Conservation (phyloP, 2,888 invertebrate genomes). For the Lagria hirta region DNA sequence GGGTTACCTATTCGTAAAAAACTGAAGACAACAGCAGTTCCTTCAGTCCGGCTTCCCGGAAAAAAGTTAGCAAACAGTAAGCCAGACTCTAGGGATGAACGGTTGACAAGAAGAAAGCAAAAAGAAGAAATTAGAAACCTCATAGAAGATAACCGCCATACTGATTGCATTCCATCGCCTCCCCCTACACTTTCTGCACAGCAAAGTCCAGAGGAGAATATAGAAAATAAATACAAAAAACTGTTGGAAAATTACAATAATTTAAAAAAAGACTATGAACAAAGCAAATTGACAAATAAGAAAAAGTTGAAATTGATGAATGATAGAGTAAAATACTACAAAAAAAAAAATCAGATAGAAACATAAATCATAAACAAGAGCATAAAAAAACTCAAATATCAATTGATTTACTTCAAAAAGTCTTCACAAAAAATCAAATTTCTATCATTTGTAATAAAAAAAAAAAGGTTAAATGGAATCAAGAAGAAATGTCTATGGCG, state of each 20-base stretch:
- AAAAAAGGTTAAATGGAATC: constrained; percentile 16
- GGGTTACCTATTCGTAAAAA: constrained; percentile 15
- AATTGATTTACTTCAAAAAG: neutral
- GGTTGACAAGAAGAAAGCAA: too few relatives aligned
- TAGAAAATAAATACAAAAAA: constrained; percentile 1
- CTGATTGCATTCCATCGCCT: too few relatives aligned
- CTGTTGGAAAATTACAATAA: neutral
- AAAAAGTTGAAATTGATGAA: neutral
- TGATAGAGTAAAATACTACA: constrained; percentile 1
- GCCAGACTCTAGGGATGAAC: neutral
- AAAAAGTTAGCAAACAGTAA: too few relatives aligned
- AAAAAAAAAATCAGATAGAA: constrained; percentile 6
- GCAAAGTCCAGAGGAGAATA: neutral
- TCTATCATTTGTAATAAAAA: constrained; percentile 11
- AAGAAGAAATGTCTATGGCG: constrained; percentile 16
- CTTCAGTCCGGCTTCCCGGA: constrained; percentile 6
- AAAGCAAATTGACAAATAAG: neutral
- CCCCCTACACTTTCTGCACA: too few relatives aligned
- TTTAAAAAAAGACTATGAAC: neutral
- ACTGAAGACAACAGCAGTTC: constrained; percentile 18
- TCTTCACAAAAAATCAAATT: constrained; percentile 22
- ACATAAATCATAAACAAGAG: constrained; percentile 1
- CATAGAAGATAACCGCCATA: too few relatives aligned
- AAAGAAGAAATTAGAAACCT: neutral
- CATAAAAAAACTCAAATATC: neutral